Base-by-base conservation (phyloP, 2,888 invertebrate genomes). In the Operophtera brumata region DNA sequence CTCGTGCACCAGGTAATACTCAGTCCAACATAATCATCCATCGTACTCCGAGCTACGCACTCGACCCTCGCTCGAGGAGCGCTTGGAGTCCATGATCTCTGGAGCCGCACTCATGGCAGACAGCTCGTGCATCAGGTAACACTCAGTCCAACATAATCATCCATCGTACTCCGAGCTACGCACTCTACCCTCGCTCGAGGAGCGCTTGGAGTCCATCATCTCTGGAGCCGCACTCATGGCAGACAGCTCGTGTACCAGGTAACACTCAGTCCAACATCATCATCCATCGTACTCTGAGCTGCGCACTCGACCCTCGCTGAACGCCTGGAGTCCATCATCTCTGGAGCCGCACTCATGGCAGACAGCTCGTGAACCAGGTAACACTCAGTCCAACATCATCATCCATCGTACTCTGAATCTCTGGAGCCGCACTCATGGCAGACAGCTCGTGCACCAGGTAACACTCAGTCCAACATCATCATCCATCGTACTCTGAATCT, bases 71-170 rank as follows among this genome's bases (percentile, higher is more conserved):
- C 91, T 99, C 40, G 99, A 99, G 81, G 98, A 98, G 82, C 91
- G 98, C 9, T 91, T 99, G 43, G 99, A 99, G 84, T 96, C 96
- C 76, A 99, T 99, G 76, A 99, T 99, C 43, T 97, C 97, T 75
- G 98, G 98, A 0, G 98, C 99, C 0, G 99, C 99, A 0, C 90
- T 98, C 1, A 98, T 99, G 97, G 99, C 99, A 0, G 99, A 99
- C 83, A 97, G 97, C 55, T 96, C 96, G 8, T 98, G 98, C 75
- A 99, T 99, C 9, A 93, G 90, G 90, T 87, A 44, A 34, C 30
- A 35, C 25, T 7, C 20, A 20, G n/a, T n/a, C 4, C 20, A 20
- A 3, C 20, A 10, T 34, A 0, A 10, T 30, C 6, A 30, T 30
- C 6, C 30, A 20, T 20, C 96, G 0, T 99, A 98, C 82, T 97